Evolutionary conservation across 2,797 vertebrate genomes (phyloP), one percentile per base, ranked within the genome.

Genomic region (Denticeps clupeoides): DNA sequence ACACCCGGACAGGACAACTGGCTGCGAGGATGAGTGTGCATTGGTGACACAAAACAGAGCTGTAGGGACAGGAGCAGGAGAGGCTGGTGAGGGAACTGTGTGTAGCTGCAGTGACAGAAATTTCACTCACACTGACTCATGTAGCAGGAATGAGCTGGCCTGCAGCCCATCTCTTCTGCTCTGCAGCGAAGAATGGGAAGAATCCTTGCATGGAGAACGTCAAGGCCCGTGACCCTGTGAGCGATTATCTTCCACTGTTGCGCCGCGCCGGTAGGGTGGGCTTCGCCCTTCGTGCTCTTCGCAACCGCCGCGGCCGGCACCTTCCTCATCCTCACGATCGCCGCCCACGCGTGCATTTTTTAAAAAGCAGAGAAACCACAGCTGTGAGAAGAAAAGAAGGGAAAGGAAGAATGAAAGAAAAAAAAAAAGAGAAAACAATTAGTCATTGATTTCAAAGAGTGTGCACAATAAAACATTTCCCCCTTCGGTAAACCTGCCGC

Each of bases 361-460:
- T n/a, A 47, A 42, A 48, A 51, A 26, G n/a, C n/a, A n/a, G n/a
- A n/a, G n/a, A n/a, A 56, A 23, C 15, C 11, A 23, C 2, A 16
- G 19, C 8, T 28, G 38, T n/a, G 12, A 18, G 23, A 40, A 29
- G 24, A n/a, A 10, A 42, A 44, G 24, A 33, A 29, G 25, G 13
- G 1, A 21, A 41, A 40, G 41, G 29, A 45, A 55, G 49, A 49
- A 19, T 3, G 37, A 49, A 31, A 55, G 40, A 21, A 49, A 56
- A 29, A 25, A 10, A 53, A 45, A 65, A 67, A 62, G 54, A 45
- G 56, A 67, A 62, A 50, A 71, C 74, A 81, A 83, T 83, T 86
- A 82, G 76, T 83, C 81, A 82, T 78, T 57, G 61, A 77, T 81
- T 84, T 86, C 80, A 82, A 84, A 85, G 75, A 77, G 76, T 67